These are phyloP conservation scores for Portevinia maculata DNA, from an alignment of 2,888 invertebrate genomes.

Conservation along the genomic window DNA sequence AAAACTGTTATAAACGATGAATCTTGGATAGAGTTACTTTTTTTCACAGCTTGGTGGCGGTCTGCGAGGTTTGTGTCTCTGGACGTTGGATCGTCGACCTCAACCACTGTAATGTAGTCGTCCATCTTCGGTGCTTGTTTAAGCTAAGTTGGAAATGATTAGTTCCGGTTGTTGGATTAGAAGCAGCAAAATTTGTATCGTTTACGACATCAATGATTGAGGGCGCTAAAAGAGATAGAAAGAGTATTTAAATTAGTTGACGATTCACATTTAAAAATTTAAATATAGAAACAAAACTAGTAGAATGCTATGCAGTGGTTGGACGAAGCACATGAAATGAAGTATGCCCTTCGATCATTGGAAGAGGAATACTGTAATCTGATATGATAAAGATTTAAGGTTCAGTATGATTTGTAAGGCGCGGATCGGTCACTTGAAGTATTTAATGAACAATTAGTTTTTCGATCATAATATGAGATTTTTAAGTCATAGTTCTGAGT, in stretches of 20 bases:
- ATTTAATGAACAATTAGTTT: too few species aligned
- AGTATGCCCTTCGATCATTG: too few species aligned
- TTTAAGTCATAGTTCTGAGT: too few species aligned
- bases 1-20: slow-evolving; percentile 85
- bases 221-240: slow-evolving; percentile 44
- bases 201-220: slow-evolving; percentile 49
- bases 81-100: slow-evolving; percentile 84
- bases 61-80: slow-evolving; percentile 79
- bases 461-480: too few species aligned
- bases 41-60: slow-evolving; percentile 78
- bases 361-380: too few species aligned
- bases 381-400: too few species aligned
- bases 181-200: neutral
- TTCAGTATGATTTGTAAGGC: too few species aligned
- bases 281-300: neutral
- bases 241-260: slow-evolving; percentile 11
- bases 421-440: too few species aligned
- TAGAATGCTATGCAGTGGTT: too few species aligned
- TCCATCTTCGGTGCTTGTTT: slow-evolving; percentile 74
- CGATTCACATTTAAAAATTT: neutral
- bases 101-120: slow-evolving; percentile 86
- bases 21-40: slow-evolving; percentile 78
- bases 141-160: slow-evolving; percentile 13
- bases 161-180: slow-evolving; percentile 20
- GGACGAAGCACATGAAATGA: too few species aligned